A percentile compares a stretch with the other conserved stretches of the same genome.
Conservation (phyloP, 2,797 vertebrate species). For the Nasua narica region DNA sequence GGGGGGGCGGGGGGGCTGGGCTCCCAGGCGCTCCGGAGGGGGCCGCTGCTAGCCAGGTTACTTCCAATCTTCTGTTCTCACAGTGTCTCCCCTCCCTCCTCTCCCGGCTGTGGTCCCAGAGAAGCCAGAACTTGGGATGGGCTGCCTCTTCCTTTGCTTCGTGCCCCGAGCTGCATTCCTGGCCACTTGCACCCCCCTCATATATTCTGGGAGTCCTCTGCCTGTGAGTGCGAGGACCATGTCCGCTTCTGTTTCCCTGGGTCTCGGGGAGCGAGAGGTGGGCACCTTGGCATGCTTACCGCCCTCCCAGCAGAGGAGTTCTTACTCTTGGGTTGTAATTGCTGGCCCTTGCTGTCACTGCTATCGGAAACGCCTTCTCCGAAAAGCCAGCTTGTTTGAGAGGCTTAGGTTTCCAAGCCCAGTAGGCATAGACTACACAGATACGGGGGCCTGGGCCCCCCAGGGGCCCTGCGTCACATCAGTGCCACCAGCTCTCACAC, state of each 20-base stretch:
- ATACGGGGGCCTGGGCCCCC: background rate
- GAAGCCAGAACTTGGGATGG: constrained; percentile 70
- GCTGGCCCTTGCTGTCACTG: background rate
- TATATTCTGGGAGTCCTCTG: background rate
- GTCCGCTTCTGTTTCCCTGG: background rate
- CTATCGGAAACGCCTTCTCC: background rate
- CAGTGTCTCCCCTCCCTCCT: background rate
- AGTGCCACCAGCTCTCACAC: too few relatives aligned
- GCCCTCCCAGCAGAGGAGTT: background rate
- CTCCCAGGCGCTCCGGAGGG: constrained; percentile 27
- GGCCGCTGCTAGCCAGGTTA: constrained; percentile 49
- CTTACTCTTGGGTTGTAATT: background rate
- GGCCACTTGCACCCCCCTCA: constrained; percentile 12
- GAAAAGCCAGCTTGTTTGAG: background rate
- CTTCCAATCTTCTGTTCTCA: constrained; percentile 62
- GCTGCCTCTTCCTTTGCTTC: constrained; percentile 52
- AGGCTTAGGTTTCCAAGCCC: background rate
- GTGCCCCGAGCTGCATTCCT: constrained; percentile 20
- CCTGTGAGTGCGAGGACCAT: background rate
- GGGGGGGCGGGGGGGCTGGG: background rate
- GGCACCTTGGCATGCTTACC: background rate
- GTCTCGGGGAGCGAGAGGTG: background rate
- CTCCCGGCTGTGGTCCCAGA: constrained; percentile 67
- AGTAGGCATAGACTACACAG: background rate
- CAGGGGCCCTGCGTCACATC: too few relatives aligned